These are phyloP conservation scores for Brachionus plicatilis DNA, from an alignment of 1,140 invertebrate genomes.

Conservation along the genomic window DNA sequence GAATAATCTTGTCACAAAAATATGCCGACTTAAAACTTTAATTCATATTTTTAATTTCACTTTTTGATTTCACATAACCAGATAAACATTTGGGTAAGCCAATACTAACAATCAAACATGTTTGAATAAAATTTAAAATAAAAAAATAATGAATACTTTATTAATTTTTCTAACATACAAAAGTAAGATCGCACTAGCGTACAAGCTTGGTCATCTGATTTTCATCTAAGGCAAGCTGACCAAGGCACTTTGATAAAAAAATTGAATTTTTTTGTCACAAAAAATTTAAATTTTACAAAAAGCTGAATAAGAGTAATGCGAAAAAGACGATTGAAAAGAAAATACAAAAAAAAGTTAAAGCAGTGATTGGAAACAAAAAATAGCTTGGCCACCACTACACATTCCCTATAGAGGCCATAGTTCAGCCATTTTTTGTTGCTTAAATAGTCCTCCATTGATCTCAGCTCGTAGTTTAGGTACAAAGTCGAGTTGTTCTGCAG, in stretches of 20 bases:
- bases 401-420: not conserved
- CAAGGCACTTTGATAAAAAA: not conserved
- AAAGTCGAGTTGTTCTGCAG: not conserved
- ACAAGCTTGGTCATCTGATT: not conserved
- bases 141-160: not conserved
- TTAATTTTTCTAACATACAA: not conserved
- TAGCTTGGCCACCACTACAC: not conserved
- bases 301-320: not conserved
- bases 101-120: too few species aligned
- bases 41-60: too few species aligned
- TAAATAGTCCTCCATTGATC: not conserved
- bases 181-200: not conserved
- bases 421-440: not conserved
- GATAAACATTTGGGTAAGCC: too few species aligned
- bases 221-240: not conserved
- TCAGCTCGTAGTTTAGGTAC: not conserved
- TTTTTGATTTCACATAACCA: too few species aligned
- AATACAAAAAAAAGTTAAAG: constrained; percentile 26
- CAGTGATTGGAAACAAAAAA: constrained; percentile 18
- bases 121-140: too few species aligned
- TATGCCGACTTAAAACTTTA: too few species aligned
- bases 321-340: constrained; percentile 23
- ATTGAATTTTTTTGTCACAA: not conserved
- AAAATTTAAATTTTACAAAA: not conserved
- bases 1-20: too few species aligned